Conservation (phyloP, 2,888 invertebrate species). For the Chironomus riparius region DNA sequence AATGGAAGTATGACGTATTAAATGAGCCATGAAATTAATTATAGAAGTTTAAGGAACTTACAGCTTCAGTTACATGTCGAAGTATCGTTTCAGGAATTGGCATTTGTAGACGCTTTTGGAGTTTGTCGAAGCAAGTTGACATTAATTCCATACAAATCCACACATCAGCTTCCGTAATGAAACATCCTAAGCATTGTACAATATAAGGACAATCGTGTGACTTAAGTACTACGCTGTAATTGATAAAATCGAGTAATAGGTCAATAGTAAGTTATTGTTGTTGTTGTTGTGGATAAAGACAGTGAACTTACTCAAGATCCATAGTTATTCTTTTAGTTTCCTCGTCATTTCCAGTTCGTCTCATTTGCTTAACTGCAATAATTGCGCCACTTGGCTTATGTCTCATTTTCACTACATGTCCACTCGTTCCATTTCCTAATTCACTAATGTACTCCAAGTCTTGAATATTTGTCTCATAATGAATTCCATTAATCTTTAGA, state of each 20-base stretch:
- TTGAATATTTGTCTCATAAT: constrained; percentile 71
- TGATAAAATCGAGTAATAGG: too few species aligned
- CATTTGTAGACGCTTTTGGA: constrained; percentile 72
- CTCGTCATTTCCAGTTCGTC: constrained; percentile 90
- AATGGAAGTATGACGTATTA: constrained; percentile 30
- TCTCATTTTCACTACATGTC: constrained; percentile 94
- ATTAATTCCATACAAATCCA: constrained; percentile 99
- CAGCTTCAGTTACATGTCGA: constrained; percentile 94
- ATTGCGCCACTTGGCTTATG: constrained; percentile 76
- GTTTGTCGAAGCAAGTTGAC: constrained; percentile 97
- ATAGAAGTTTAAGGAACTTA: constrained; percentile 44
- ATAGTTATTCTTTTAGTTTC: constrained; percentile 97
- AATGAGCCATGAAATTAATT: constrained; percentile 1
- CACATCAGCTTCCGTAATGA: constrained; percentile 94
- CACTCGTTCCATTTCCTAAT: constrained; percentile 91
- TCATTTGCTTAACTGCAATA: constrained; percentile 98
- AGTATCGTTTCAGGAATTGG: constrained; percentile 95
- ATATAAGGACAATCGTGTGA: constrained; percentile 96
- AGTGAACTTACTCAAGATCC: constrained; percentile 72
- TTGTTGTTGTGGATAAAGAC: too few species aligned
- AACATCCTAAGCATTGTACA: constrained; percentile 94
- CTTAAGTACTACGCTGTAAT: constrained; percentile 70
- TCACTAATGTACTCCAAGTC: constrained; percentile 80
- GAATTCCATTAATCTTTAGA: constrained; percentile 68
- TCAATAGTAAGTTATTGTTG: too few species aligned